Conservation (phyloP, 1,140 invertebrate species). For the Coenobita brevimanus region DNA sequence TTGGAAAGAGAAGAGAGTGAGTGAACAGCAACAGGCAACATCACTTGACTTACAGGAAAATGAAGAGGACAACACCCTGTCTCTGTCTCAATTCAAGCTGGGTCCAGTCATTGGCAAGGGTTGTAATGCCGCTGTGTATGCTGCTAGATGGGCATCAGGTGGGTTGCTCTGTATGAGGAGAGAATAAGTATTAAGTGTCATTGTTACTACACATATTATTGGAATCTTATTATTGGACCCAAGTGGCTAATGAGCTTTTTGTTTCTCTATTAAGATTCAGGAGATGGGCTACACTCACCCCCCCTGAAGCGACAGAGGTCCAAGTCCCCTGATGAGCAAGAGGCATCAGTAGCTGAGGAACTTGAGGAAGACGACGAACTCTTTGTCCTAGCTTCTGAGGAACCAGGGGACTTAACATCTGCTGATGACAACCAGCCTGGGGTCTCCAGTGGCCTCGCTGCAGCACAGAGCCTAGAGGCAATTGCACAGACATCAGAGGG, state of each 20-base stretch:
- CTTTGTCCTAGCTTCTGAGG: background rate
- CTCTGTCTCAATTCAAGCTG: slow-evolving; percentile 80
- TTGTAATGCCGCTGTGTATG: slow-evolving; percentile 87
- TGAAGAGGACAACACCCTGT: slow-evolving; percentile 34
- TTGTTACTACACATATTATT: no score
- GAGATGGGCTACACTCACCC: background rate
- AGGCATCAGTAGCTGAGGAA: background rate
- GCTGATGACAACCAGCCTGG: background rate
- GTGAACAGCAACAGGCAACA: slow-evolving; percentile 29
- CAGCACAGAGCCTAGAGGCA: no score
- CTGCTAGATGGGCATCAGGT: slow-evolving; percentile 77
- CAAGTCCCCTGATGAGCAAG: background rate
- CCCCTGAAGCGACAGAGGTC: slow-evolving; percentile 29
- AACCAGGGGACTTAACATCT: no score
- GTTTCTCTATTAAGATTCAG: background rate
- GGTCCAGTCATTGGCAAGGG: slow-evolving; percentile 86
- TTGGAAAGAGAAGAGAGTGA: slow-evolving; percentile 12
- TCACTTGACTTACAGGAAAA: background rate
- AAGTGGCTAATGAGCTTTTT: background rate
- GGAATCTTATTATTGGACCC: background rate
- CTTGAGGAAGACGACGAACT: no score
- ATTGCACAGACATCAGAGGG: no score
- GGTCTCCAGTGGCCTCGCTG: no score
- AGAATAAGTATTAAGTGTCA: no score
- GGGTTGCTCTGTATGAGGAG: slow-evolving; percentile 16